phyloP scores from a whole-genome alignment of 2,888 invertebrate species.

The Arge pagana region DNA sequence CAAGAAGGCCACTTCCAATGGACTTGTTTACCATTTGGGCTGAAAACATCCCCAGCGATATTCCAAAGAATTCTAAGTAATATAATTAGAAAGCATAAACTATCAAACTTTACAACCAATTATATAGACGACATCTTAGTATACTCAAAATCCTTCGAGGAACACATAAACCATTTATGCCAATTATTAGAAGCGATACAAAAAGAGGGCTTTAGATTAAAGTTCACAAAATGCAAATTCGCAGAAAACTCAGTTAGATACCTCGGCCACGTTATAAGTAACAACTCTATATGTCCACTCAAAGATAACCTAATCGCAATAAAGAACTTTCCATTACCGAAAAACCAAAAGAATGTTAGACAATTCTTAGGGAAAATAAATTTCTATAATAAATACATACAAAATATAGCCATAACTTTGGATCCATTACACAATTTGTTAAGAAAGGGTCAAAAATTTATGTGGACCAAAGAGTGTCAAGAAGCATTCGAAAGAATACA shows the following conservation, averaged over 20 bases:
- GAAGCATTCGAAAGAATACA: conserved; percentile 27
- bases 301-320: conserved; percentile 29
- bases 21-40: conserved; percentile 49
- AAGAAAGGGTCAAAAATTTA: conserved; percentile 29
- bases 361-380: conserved; percentile 32
- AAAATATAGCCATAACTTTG: conserved; percentile 26
- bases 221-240: conserved; percentile 34
- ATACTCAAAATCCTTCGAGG: conserved; percentile 31
- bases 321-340: conserved; percentile 25
- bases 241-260: conserved; percentile 28
- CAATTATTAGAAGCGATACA: conserved; percentile 28
- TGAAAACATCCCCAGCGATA: conserved; percentile 49
- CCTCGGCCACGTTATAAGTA: conserved; percentile 29
- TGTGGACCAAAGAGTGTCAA: conserved; percentile 31
- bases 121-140: conserved; percentile 28
- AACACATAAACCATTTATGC: conserved; percentile 31
- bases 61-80: conserved; percentile 43
- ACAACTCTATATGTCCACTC: conserved; percentile 30
- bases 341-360: conserved; percentile 27
- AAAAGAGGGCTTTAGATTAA: conserved; percentile 34
- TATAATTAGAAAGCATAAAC: conserved; percentile 30
- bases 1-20: conserved; percentile 43
- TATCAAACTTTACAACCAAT: conserved; percentile 26
- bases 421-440: conserved; percentile 32
- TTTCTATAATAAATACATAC: conserved; percentile 27